Evolutionary conservation across 2,888 invertebrate species (phyloP), one percentile per base, ranked within the genome.

Genomic region (Rotaria socialis): DNA sequence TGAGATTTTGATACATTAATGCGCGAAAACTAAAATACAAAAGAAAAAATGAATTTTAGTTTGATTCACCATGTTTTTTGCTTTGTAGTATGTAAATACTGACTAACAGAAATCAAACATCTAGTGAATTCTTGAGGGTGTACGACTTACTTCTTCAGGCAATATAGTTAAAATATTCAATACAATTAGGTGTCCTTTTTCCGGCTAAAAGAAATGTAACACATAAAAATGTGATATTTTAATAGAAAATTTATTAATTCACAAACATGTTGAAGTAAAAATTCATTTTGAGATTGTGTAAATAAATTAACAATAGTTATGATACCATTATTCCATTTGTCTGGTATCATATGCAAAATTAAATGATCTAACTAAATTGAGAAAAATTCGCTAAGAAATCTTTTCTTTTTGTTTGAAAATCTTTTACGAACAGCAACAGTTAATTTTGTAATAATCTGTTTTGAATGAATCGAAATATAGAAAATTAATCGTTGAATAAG

Each of bases 321-420:
- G 10, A 86, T 55, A 60, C 85, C 56, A 80, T 85, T 86, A 47
- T 56, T 74, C 86, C 86, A 86, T 60, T 86, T 85, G 75, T 86
- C 86, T 50, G 85, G 85, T 16, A 80, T 80, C 35, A 86, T 74
- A 86, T 85, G 41, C 10, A 86, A 43, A 27, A 85, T 75, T 35
- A 86, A 47, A 41, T 86, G 85, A 16, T 56, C 75, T 22, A 86
- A 43, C 75, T 75, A 47, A 43, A 75, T n/a, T 8, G 3, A 75
- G 47, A 3, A 75, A 2, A 75, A 67, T 67, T 60, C 52, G 14
- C 8, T 4, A 52, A 35, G 5, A 60, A 60, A 24, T 4, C 14
- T 3, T 8, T 16, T 10, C 27, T 3, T 67, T 67, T 27, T 10
- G 27, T 35, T n/a, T 24, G 35, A 67, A 35, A n/a, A n/a, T n/a